These are phyloP conservation scores for Acanthis flammea DNA, from an alignment of 2,797 vertebrate genomes.

Conservation along the genomic window DNA sequence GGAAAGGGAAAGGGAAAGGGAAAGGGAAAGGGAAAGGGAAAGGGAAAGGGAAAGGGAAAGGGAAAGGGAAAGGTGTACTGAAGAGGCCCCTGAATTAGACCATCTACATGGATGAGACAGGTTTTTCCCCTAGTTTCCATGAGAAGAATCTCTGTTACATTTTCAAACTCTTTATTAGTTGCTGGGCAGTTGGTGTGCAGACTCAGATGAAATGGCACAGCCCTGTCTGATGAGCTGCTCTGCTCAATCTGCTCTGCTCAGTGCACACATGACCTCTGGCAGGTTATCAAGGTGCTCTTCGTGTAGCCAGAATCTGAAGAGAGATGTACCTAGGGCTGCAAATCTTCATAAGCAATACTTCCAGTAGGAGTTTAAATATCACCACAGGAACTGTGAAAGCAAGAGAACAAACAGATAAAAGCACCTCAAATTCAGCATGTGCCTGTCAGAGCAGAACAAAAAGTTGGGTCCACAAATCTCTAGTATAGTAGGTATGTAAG, in stretches of 20 bases:
- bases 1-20: too few species aligned
- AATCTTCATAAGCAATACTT: neutral
- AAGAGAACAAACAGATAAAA: neutral
- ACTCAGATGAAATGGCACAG: neutral
- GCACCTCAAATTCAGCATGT: neutral
- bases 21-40: neutral
- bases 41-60: neutral
- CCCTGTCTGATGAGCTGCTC: neutral
- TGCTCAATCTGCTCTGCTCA: neutral
- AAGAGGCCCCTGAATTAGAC: neutral
- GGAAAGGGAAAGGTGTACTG: neutral
- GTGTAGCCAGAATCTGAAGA: neutral
- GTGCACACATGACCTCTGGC: neutral
- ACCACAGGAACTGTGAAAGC: neutral
- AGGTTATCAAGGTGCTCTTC: neutral
- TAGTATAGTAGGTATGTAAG: neutral
- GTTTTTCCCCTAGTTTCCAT: neutral
- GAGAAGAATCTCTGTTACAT: neutral
- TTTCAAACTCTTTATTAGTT: neutral
- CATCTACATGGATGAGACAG: accelerated
- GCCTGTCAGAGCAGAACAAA: neutral
- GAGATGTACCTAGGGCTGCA: neutral
- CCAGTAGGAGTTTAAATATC: neutral
- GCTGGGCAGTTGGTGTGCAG: neutral
- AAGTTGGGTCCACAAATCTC: neutral